These are phyloP conservation scores for Tuberolachnus salignus DNA, from an alignment of 2,888 invertebrate species.

Conservation along the genomic window DNA sequence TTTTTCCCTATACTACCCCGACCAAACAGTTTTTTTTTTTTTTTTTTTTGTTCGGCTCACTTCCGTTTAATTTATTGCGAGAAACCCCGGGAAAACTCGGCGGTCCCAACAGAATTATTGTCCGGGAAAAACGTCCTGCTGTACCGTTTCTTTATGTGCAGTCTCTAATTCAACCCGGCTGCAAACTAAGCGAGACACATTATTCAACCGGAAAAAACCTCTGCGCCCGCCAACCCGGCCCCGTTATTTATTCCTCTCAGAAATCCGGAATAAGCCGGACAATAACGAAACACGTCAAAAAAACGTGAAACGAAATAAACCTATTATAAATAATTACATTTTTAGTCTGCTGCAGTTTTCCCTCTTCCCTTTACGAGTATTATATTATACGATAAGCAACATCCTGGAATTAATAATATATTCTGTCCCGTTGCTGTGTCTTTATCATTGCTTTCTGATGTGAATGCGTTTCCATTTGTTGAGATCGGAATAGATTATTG, in stretches of 20 bases:
- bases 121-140: slow-evolving; percentile 48
- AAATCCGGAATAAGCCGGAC: slow-evolving; percentile 41
- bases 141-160: slow-evolving; percentile 45
- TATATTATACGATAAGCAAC: not conserved
- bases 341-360: not conserved
- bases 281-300: slow-evolving; percentile 33
- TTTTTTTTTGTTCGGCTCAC: slow-evolving; percentile 49
- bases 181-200: slow-evolving; percentile 49
- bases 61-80: slow-evolving; percentile 57
- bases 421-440: slow-evolving; percentile 1
- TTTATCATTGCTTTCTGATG: not conserved
- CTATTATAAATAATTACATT: slow-evolving; percentile 44
- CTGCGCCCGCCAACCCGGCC: slow-evolving; percentile 12
- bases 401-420: slow-evolving; percentile 19
- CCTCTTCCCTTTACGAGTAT: not conserved
- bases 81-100: slow-evolving; percentile 54
- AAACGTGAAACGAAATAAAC: slow-evolving; percentile 1
- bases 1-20: slow-evolving; percentile 23
- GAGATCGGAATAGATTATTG: not conserved
- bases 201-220: slow-evolving; percentile 55
- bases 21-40: slow-evolving; percentile 39
- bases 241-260: slow-evolving; percentile 56
- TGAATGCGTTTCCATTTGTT: not conserved
- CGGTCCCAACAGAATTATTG: slow-evolving; percentile 38
- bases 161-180: slow-evolving; percentile 38